These are phyloP conservation scores for Microchirus variegatus DNA, from an alignment of 2,797 vertebrate genomes.

Conservation along the genomic window DNA sequence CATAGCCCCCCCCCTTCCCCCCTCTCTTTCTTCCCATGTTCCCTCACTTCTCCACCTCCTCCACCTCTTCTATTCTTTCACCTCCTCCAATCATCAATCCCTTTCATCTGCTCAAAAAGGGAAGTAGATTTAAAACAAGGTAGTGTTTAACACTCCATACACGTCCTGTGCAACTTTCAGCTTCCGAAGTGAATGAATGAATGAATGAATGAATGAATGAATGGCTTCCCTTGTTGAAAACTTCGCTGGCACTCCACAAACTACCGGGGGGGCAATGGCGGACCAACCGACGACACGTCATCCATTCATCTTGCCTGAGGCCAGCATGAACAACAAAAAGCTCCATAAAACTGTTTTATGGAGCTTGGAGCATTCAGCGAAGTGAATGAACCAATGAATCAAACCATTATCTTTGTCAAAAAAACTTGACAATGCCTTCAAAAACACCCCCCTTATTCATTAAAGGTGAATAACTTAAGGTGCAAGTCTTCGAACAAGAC, in stretches of 20 bases:
- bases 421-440: too few relatives aligned
- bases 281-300: background rate
- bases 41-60: background rate
- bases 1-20: background rate
- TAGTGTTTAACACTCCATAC: slow-evolving; percentile 61
- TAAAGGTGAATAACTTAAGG: too few relatives aligned
- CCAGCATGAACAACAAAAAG: background rate
- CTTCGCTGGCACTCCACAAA: background rate
- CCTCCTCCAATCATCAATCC: slow-evolving; percentile 34
- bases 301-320: background rate
- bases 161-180: slow-evolving; percentile 53
- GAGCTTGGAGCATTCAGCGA: too few relatives aligned
- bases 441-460: too few relatives aligned
- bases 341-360: background rate
- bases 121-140: slow-evolving; percentile 48
- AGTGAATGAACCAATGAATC: too few relatives aligned
- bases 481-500: too few relatives aligned
- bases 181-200: too few relatives aligned
- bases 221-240: slow-evolving; percentile 30
- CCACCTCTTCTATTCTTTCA: slow-evolving; percentile 9
- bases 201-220: slow-evolving; percentile 30
- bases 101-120: slow-evolving; percentile 34
- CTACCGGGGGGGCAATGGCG: background rate
- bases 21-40: slow-evolving; percentile 2
- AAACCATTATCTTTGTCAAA: too few relatives aligned